Evolutionary conservation across 2,888 invertebrate species (phyloP), one percentile per base, ranked within the genome.

Genomic region (Auanema sp.): DNA sequence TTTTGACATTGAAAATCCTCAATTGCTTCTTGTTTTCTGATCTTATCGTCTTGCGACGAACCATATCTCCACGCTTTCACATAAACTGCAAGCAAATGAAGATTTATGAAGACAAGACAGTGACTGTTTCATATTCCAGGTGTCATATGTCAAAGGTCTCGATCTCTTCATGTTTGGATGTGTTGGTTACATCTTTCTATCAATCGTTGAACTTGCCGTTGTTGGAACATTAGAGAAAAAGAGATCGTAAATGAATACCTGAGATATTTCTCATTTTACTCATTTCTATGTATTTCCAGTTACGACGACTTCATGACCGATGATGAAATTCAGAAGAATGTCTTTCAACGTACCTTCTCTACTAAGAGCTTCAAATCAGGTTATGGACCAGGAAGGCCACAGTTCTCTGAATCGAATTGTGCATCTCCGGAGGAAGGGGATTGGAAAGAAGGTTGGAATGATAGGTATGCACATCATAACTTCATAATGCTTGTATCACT

Each of bases 161-260:
- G 83, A 83, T 65, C 52, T 82, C 42, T 83, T 81, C 65, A 80
- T 80, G 80, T 81, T 81, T 63, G 77, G 75, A n/a, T 79, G 78
- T 58, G 69, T 79, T 58, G 79, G 75, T 51, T 83, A 74, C 71
- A 83, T 83, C 14, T 81, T 83, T 63, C 59, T 80, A 0, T 75
- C 79, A 0, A 77, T 83, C 58, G 78, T 80, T 24, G 74, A 74
- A 50, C 55, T 74, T 16, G 74, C 74, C 1, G 70, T 74, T 2
- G 74, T 71, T 12, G 74, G 74, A 25, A 66, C 69, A 8, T 58
- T 74, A 54, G 74, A 74, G 23, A 54, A 58, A 1, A 33, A 59
- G 40, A 42, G 56, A 49, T 50, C 55, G 23, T 23, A 16, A 49
- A 58, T 24, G 14, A 50, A 21, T 23, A n/a, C n/a, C 16, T 23